phyloP scores from a whole-genome alignment of 2,113 vertebrate species.

The Anolis carolinensis region DNA sequence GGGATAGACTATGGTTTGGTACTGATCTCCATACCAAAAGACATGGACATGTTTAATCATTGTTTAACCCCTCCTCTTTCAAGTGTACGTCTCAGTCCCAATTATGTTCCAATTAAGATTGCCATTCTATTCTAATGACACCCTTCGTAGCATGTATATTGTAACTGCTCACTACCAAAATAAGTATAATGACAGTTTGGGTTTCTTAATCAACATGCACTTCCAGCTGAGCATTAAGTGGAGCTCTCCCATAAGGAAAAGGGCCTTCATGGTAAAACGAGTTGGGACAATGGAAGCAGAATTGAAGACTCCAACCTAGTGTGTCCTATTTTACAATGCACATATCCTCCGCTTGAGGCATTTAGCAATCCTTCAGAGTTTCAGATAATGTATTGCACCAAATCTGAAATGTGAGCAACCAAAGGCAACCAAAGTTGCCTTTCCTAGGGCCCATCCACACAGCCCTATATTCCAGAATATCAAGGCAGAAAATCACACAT shows the following conservation, averaged over 20 bases:
- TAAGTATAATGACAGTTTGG: too few relatives aligned
- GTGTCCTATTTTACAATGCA: neutral
- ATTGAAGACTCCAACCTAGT: neutral
- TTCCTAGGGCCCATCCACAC: too few relatives aligned
- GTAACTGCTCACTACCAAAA: too few relatives aligned
- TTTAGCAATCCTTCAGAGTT: neutral
- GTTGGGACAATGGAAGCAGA: neutral
- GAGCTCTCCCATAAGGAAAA: neutral
- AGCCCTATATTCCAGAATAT: too few relatives aligned
- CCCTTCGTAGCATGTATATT: too few relatives aligned
- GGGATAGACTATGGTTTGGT: neutral
- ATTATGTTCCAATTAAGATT: too few relatives aligned
- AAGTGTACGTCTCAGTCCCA: too few relatives aligned
- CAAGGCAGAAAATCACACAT: too few relatives aligned
- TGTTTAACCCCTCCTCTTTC: neutral
- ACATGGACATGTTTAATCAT: neutral
- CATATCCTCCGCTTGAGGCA: neutral
- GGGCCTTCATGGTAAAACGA: neutral
- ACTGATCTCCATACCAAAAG: neutral
- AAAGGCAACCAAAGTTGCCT: too few relatives aligned
- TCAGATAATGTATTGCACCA: neutral
- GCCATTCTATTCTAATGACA: too few relatives aligned
- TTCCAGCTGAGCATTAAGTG: neutral
- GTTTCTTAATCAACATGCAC: too few relatives aligned
- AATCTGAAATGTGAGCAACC: neutral